Evolutionary conservation across 1,140 invertebrate genomes (phyloP).

Genomic region (Delia radicum): DNA sequence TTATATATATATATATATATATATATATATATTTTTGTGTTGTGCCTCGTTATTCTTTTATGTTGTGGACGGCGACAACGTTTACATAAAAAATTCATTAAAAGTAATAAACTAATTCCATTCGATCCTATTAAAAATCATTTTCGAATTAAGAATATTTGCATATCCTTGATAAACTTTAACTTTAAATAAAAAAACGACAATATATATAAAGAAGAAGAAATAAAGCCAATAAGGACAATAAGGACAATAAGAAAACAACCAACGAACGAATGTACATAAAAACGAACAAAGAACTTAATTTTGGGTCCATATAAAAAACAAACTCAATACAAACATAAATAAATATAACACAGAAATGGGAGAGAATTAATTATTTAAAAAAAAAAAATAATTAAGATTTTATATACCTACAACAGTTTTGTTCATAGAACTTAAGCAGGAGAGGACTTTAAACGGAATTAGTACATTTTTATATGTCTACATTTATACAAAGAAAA

Average conservation of each 20-base stretch:
- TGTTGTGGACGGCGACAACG: slow-evolving; percentile 12
- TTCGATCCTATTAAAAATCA: slow-evolving; percentile 57
- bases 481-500: too few relatives aligned
- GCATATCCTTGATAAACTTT: slow-evolving; percentile 38
- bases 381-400: too few relatives aligned
- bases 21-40: too few relatives aligned
- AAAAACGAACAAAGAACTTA: not conserved
- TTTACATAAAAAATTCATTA: slow-evolving; percentile 56
- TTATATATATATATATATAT: too few relatives aligned
- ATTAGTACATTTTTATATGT: too few relatives aligned
- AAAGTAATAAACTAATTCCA: slow-evolving; percentile 57
- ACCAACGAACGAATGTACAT: not conserved
- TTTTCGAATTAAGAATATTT: slow-evolving; percentile 57
- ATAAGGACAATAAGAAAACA: not conserved
- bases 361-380: too few relatives aligned
- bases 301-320: not conserved
- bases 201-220: not conserved
- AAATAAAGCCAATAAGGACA: too few relatives aligned
- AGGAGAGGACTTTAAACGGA: too few relatives aligned
- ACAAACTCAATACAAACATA: too few relatives aligned
- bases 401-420: too few relatives aligned
- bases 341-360: too few relatives aligned
- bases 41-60: not conserved
- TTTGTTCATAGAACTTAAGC: too few relatives aligned
- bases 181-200: not conserved